Base-by-base conservation (phyloP, 2,888 invertebrate genomes). In the Napeogenes inachia region DNA sequence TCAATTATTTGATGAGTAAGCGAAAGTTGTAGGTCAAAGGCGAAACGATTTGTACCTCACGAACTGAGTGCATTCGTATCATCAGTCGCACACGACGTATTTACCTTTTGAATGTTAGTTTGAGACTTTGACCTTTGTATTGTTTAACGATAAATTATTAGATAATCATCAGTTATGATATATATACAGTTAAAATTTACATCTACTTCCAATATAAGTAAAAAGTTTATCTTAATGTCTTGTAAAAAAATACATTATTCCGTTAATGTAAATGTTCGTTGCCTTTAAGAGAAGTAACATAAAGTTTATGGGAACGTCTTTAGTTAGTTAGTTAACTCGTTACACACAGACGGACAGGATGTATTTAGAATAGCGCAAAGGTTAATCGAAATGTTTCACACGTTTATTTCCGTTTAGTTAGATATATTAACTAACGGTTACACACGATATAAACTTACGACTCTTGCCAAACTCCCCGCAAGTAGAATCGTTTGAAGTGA, bases 381-480 rank as follows among this genome's bases (percentile, higher is more conserved):
- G 63, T 67, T 67, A 68, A 65, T 67, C 64, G 64, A 66, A 64
- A 66, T 59, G 46, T 59, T 42, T 42, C 42, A 42, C 12, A 50
- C 30, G 21, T 21, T 30, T 8, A 30, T 21, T 50, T 50, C 21
- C 50, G 21, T 47, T 47, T 47, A 21, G 47, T 47, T 50, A 50
- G 3, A 8, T 30, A n/a, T 30, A 50, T 30, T 50, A 50, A 30
- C 50, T 50, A 50, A 47, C 47, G 47, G 47, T 21, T 47, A 13
- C 6, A 47, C n/a, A 4, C 5, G 13, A 13, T n/a, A 47, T 13
- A 4, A 3, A 21, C 4, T 4, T 47, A 35, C 2, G 21, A 21
- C 21, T 21, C 21, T 21, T 21, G 21, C 21, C 21, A 21, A 21
- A 21, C 21, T 21, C 1, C 21, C 21, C 4, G 6, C 35, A 35